These are phyloP conservation scores for Psammodynastes pulverulentus DNA, from an alignment of 2,113 vertebrate species.

Conservation along the genomic window DNA sequence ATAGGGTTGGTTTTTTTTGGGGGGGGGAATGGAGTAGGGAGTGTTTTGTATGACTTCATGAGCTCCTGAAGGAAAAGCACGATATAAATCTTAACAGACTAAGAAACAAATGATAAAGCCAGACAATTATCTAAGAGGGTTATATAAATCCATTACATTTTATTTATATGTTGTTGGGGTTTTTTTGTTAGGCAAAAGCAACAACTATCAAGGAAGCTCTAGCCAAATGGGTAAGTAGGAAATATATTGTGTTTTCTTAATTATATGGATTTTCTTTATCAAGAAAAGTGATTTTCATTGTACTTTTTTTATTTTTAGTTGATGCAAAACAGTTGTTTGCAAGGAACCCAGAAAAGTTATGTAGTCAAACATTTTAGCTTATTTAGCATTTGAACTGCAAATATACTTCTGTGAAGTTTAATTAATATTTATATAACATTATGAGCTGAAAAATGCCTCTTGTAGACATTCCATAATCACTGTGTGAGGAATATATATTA, in stretches of 20 bases:
- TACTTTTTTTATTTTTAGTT: neutral
- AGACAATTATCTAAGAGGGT: neutral
- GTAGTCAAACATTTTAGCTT: neutral
- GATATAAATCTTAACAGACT: neutral
- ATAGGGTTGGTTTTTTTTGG: neutral
- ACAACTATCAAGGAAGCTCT: constrained; percentile 92
- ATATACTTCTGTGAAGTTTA: neutral
- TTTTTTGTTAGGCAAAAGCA: constrained; percentile 81
- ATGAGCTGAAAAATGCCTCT: neutral
- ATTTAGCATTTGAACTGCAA: neutral
- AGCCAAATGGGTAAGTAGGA: constrained; percentile 86
- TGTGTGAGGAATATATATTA: neutral
- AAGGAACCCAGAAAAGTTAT: constrained; percentile 14
- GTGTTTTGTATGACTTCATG: neutral
- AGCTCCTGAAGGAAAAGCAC: neutral
- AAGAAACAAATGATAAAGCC: neutral
- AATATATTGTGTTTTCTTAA: neutral
- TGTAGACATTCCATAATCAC: neutral
- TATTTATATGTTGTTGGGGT: constrained; percentile 18
- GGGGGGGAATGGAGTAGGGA: neutral
- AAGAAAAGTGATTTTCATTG: neutral
- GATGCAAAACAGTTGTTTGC: constrained; percentile 6
- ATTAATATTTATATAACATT: neutral
- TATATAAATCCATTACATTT: neutral
- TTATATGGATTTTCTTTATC: neutral